Evolutionary conservation across 2,797 vertebrate genomes (phyloP).

Genomic region (Phalanger gymnotis): DNA sequence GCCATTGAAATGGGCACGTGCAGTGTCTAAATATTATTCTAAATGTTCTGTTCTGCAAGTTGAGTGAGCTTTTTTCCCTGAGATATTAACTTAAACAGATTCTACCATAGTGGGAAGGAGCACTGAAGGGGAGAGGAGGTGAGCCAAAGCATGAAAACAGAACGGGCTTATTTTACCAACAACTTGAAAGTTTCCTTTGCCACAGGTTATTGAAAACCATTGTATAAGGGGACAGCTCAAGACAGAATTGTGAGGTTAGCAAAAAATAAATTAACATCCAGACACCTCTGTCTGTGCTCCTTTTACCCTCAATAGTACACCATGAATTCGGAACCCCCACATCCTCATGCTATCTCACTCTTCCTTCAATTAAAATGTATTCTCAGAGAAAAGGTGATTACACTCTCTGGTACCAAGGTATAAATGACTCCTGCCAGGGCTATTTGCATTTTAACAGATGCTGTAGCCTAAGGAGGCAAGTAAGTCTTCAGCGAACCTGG

Average conservation of each 20-base stretch:
- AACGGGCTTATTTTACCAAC: neutral
- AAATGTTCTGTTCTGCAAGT: slow-evolving; percentile 64
- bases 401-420: neutral
- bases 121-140: neutral
- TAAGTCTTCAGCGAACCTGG: neutral
- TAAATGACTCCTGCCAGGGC: neutral
- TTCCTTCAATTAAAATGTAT: slow-evolving; percentile 13
- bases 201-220: neutral
- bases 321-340: neutral
- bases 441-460: neutral
- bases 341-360: slow-evolving; percentile 5
- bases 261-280: neutral
- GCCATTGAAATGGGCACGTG: slow-evolving; percentile 58
- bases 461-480: neutral
- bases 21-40: slow-evolving; percentile 73
- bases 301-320: neutral
- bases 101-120: neutral
- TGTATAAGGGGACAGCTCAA: neutral
- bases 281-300: neutral
- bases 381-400: neutral
- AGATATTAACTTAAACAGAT: slow-evolving; percentile 61
- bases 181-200: neutral
- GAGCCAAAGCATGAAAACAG: neutral
- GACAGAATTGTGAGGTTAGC: neutral
- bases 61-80: slow-evolving; percentile 55